Evolutionary conservation across 2,888 invertebrate species (phyloP), one percentile per base, ranked within the genome.

Genomic region (Meandrusa payeni): DNA sequence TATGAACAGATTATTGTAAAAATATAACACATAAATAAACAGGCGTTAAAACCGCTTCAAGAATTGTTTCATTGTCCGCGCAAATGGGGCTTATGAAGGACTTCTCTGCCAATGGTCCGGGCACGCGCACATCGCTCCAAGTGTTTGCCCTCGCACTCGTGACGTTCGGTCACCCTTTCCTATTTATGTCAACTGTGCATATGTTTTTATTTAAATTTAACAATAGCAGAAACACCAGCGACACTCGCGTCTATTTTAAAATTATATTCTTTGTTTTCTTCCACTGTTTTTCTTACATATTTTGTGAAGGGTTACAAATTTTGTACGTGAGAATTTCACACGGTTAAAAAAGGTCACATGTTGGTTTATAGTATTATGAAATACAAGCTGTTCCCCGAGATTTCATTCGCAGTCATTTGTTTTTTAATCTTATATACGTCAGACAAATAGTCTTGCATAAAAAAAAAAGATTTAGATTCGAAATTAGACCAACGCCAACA

Each of bases 101-200:
- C 55, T 51, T 52, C 45, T 47, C 48, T 44, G 54, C 61, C 63
- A 61, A 61, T 53, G 61, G 54, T 52, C 51, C 54, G 69, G 72
- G 65, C 83, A 74, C 82, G 80, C 76, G 72, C 64, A 57, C 59
- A 54, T 66, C 72, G 66, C 76, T 73, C 72, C 69, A 67, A 69
- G 56, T 63, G 60, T 65, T 72, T 66, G 39, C 34, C 11, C 32
- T 23, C 31, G 26, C 27, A 19, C 41, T 28, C 37, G 47, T 45
- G 13, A 44, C 20, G 32, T 45, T 28, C 40, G 41, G 55, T 59
- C 64, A 63, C 75, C 76, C 67, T 66, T 70, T 52, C 46, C 6
- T 43, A 51, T 57, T 60, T 61, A 55, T 53, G 47, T 46, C 50
- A 47, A 58, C 51, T 48, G 53, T 58, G 68, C 76, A 76, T 77